Conservation (phyloP, 1,140 invertebrate genomes). For the Neuroterus valhalla region DNA sequence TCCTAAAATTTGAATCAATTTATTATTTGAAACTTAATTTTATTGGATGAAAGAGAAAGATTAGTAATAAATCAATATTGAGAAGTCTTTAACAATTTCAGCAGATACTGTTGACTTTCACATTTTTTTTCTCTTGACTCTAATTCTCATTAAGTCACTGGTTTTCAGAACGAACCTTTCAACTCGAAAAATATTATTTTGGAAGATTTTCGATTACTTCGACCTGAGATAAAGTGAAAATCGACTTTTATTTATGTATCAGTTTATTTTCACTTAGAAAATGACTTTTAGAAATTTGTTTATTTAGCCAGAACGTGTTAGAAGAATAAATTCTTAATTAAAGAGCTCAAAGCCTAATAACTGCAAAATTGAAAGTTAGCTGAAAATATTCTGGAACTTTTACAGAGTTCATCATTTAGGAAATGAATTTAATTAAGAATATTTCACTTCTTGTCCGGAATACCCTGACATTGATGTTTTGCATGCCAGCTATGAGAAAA, state of each 20-base stretch:
- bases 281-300: background rate
- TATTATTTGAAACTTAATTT: no score
- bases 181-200: background rate
- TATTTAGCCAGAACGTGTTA: no score
- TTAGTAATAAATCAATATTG: background rate
- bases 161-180: conserved; percentile 1
- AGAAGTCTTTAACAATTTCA: background rate
- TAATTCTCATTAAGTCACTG: background rate
- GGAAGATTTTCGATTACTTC: conserved; percentile 1
- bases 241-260: background rate
- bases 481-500: no score
- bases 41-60: background rate
- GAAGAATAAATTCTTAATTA: no score
- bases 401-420: no score
- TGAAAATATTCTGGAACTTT: no score
- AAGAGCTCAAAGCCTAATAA: no score
- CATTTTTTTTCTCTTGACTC: background rate
- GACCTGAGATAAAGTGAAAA: background rate
- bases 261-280: background rate
- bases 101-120: background rate
- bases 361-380: no score
- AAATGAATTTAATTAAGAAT: no score
- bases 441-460: no score
- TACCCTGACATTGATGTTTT: no score
- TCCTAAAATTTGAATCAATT: no score